A percentile compares a stretch with the other conserved stretches of the same genome.
Evolutionary conservation across 1,140 invertebrate genomes (phyloP).

Genomic region (Penaeus indicus): DNA sequence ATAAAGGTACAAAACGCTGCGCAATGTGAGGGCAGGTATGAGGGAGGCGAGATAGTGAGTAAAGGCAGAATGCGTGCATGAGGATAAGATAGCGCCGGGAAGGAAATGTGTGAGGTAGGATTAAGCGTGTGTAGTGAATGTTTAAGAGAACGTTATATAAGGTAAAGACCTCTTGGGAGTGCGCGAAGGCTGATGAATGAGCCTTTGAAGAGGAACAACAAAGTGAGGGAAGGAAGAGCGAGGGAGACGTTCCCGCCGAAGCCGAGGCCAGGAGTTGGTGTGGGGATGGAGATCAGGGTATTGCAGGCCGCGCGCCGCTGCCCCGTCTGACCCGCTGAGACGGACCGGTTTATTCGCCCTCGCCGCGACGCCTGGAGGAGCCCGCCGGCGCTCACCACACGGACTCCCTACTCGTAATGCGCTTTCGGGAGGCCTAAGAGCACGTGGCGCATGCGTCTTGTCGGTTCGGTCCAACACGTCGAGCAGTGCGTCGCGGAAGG

Average conservation of each 20-base stretch:
- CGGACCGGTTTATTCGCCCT: conserved; percentile 30
- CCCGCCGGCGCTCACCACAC: neutral
- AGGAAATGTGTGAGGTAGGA: too few relatives aligned
- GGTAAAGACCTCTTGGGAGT: too few relatives aligned
- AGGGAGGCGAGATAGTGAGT: too few relatives aligned
- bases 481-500: too few relatives aligned
- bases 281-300: neutral
- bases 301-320: conserved; percentile 17
- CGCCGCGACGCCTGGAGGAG: neutral
- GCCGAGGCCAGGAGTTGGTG: neutral
- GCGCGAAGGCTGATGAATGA: too few relatives aligned
- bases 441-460: neutral
- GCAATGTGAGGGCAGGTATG: too few relatives aligned
- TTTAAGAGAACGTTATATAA: too few relatives aligned
- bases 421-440: neutral
- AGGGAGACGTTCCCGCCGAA: neutral
- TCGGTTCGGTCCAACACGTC: neutral
- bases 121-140: too few relatives aligned
- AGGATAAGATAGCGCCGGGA: too few relatives aligned
- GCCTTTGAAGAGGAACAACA: neutral
- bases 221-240: neutral
- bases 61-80: too few relatives aligned
- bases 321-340: conserved; percentile 44
- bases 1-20: too few relatives aligned
- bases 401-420: neutral